Conservation (phyloP, 2,113 vertebrate genomes). For the Phalacrocorax brasilianus region DNA sequence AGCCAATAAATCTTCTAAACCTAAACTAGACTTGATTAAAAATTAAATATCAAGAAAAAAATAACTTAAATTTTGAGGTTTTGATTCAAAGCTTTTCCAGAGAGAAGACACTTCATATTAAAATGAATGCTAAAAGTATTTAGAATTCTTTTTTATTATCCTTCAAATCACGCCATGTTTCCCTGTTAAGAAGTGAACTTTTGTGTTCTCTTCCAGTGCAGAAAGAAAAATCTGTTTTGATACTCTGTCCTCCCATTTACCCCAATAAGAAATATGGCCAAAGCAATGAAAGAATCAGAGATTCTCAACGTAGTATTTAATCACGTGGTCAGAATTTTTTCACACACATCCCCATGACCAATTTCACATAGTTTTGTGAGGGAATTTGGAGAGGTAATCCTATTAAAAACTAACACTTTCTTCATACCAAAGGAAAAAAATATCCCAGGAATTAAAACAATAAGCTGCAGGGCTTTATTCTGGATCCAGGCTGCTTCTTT, state of each 20-base stretch:
- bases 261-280: background rate
- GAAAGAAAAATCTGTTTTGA: background rate
- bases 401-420: background rate
- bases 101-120: background rate
- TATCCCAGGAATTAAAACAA: background rate
- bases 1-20: constrained; percentile 43
- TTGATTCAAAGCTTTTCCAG: background rate
- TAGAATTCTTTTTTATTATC: background rate
- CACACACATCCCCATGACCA: background rate
- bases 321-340: background rate
- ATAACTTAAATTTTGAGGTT: background rate
- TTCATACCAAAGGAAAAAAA: background rate
- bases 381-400: background rate
- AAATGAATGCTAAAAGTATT: background rate
- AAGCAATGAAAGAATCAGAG: background rate
- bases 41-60: background rate
- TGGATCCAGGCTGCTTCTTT: background rate
- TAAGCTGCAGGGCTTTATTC: background rate
- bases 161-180: background rate
- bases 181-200: background rate
- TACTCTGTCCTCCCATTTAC: background rate
- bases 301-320: background rate
- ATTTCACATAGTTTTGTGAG: background rate
- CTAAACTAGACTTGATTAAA: constrained; percentile 46
- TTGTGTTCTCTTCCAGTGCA: background rate